Conservation (phyloP, 2,888 invertebrate species). For the Eupeodes luniger region DNA sequence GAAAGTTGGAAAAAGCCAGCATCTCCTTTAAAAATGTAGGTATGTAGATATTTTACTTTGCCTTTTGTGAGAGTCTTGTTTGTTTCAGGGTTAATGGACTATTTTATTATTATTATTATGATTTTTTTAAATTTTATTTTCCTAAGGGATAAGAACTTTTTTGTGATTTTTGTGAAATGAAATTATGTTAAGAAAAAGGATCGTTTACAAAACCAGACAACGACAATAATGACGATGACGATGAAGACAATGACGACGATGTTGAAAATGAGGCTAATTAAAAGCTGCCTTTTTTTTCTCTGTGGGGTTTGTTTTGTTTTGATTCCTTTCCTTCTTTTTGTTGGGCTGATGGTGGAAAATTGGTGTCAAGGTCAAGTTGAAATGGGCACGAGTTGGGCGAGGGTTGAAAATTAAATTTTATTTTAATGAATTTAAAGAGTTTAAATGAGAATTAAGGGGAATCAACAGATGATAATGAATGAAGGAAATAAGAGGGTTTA, state of each 20-base stretch:
- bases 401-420: slow-evolving; percentile 30
- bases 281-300: slow-evolving; percentile 33
- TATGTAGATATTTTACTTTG: slow-evolving; percentile 28
- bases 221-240: background rate
- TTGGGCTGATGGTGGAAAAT: slow-evolving; percentile 8
- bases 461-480: too few species aligned
- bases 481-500: too few species aligned
- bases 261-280: slow-evolving; percentile 69
- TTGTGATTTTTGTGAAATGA: slow-evolving; percentile 5
- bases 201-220: slow-evolving; percentile 54
- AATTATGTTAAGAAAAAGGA: slow-evolving; percentile 54
- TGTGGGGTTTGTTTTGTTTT: slow-evolving; percentile 15
- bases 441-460: background rate
- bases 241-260: background rate
- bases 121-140: slow-evolving; percentile 40
- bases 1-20: slow-evolving; percentile 27
- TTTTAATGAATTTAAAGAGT: background rate
- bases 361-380: slow-evolving; percentile 65
- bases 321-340: background rate
- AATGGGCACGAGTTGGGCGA: background rate
- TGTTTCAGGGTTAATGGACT: slow-evolving; percentile 74
- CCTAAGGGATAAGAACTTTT: slow-evolving; percentile 33
- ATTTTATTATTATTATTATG: background rate
- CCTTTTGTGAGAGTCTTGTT: slow-evolving; percentile 35
- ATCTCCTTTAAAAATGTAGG: slow-evolving; percentile 13